These are phyloP conservation scores for Achlya flavicornis DNA, from an alignment of 2,888 invertebrate species.

Conservation along the genomic window DNA sequence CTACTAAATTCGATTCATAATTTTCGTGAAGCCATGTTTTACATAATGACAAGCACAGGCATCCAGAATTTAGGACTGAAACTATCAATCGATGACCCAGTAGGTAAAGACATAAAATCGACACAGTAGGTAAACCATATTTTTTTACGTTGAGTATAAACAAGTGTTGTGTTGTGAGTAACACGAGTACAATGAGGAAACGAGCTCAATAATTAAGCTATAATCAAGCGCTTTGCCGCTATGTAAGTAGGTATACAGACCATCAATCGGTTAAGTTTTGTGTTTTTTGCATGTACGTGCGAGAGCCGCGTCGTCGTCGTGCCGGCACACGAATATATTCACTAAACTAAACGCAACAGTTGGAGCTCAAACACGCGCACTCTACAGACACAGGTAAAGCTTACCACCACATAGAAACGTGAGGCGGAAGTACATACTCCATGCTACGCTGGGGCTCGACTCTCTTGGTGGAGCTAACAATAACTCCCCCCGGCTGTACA, in stretches of 20 bases:
- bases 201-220: background rate
- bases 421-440: background rate
- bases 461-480: background rate
- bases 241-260: background rate
- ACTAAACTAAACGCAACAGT: too few species aligned
- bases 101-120: background rate
- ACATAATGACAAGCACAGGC: too few species aligned
- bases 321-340: background rate
- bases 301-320: background rate
- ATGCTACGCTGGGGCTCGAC: background rate
- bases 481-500: background rate
- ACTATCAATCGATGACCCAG: background rate
- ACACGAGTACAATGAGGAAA: conserved; percentile 4
- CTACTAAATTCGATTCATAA: background rate
- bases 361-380: background rate
- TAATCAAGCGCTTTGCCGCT: background rate
- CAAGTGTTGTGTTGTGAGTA: background rate
- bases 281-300: background rate
- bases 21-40: too few species aligned
- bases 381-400: background rate
- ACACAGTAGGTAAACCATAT: background rate
- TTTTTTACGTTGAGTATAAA: background rate
- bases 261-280: background rate
- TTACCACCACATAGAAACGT: background rate
- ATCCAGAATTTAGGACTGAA: too few species aligned